A percentile compares a stretch with the other conserved stretches of the same genome.
These are phyloP conservation scores for Harpagus bidentatus DNA, from an alignment of 2,113 vertebrate species.

Conservation along the genomic window DNA sequence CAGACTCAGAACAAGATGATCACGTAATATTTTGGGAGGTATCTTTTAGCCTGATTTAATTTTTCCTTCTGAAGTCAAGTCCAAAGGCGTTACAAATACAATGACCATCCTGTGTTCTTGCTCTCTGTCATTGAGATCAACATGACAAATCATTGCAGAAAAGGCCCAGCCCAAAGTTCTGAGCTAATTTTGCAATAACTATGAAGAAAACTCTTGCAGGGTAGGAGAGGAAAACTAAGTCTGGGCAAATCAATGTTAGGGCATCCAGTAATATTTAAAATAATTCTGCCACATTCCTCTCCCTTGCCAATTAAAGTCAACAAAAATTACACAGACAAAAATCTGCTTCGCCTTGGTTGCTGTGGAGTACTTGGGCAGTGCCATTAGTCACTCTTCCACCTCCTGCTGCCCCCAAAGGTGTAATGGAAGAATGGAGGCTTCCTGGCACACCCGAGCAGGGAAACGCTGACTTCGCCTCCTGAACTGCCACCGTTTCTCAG, in stretches of 20 bases:
- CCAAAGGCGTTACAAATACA: neutral
- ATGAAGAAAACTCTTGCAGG: neutral
- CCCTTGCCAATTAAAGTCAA: neutral
- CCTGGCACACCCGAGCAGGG: neutral
- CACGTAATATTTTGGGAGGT: neutral
- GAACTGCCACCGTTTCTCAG: neutral
- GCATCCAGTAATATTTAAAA: neutral
- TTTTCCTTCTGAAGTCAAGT: neutral
- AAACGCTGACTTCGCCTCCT: neutral
- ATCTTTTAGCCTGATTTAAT: neutral
- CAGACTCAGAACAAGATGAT: neutral
- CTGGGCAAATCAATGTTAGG: no score
- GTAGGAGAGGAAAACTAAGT: neutral
- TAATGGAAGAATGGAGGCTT: neutral
- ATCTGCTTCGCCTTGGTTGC: neutral
- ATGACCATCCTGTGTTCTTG: neutral
- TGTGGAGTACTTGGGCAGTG: neutral
- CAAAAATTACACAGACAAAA: neutral
- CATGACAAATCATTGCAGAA: neutral
- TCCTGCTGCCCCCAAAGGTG: no score
- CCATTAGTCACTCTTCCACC: no score
- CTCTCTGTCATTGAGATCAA: fast-evolving
- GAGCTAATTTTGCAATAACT: neutral
- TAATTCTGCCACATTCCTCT: neutral
- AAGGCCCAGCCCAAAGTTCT: neutral